A percentile compares a stretch with the other conserved stretches of the same genome.
Conservation (phyloP, 2,888 invertebrate species). For the Agrenia bidenticulata region DNA sequence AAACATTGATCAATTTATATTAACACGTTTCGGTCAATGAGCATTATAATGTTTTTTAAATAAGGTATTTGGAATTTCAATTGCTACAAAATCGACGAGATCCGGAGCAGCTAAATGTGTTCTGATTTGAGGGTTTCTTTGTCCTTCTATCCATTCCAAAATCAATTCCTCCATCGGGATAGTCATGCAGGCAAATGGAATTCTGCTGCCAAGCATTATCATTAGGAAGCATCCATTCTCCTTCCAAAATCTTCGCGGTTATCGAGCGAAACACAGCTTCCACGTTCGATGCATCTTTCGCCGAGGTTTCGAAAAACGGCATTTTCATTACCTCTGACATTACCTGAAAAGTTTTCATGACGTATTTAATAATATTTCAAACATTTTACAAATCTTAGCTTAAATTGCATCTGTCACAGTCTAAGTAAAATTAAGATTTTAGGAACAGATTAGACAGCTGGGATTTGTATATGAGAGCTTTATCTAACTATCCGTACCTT, state of each 20-base stretch:
- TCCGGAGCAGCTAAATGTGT: constrained; percentile 3
- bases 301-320: constrained; percentile 49
- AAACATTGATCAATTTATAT: no score
- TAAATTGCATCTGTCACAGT: background rate
- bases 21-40: no score
- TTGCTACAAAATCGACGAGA: no score
- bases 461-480: background rate
- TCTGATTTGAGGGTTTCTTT: background rate
- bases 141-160: background rate
- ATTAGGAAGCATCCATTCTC: constrained; percentile 40
- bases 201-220: constrained; percentile 37
- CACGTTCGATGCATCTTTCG: constrained; percentile 45
- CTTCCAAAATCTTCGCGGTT: constrained; percentile 39
- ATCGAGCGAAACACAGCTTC: constrained; percentile 46
- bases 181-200: constrained; percentile 35
- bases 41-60: no score
- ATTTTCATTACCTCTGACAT: constrained; percentile 44
- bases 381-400: no score
- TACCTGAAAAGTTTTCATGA: constrained; percentile 34
- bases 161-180: constrained; percentile 15
- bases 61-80: no score
- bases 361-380: no score
- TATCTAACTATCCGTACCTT: no score
- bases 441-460: background rate
- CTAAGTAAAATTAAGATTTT: background rate